Percentiles rank a stretch among this genome's conserved stretches.
phyloP scores from a whole-genome alignment of 2,113 vertebrate genomes.

The Azemiops feae region DNA sequence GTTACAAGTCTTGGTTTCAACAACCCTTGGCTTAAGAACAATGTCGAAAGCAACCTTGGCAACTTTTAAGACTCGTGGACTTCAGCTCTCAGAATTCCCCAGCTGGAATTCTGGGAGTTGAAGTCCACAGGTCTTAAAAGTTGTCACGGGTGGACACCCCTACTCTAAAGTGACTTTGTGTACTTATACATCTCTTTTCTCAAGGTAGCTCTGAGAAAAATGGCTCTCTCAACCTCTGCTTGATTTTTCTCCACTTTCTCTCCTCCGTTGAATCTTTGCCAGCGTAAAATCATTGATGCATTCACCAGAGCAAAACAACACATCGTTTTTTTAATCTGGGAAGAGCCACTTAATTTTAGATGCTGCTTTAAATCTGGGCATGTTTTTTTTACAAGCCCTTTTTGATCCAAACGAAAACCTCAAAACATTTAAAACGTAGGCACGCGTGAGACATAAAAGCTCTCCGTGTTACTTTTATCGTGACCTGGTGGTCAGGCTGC shows the following conservation, averaged over 20 bases:
- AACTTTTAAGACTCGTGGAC: too few species aligned
- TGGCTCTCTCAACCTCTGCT: background rate
- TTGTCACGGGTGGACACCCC: too few species aligned
- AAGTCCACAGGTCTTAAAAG: too few species aligned
- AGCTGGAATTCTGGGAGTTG: too few species aligned
- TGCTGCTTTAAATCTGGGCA: background rate
- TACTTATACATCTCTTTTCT: background rate
- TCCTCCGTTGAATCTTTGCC: background rate
- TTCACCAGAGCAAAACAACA: background rate
- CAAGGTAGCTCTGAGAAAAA: background rate
- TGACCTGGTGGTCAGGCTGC: background rate
- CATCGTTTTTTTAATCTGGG: background rate
- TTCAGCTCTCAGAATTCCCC: too few species aligned
- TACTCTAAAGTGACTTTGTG: background rate
- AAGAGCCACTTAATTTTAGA: background rate
- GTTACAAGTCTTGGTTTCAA: background rate
- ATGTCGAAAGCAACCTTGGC: background rate
- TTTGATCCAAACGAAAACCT: background rate
- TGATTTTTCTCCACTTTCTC: background rate
- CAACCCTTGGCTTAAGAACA: background rate
- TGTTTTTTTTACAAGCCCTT: background rate
- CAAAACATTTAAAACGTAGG: background rate
- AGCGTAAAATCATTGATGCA: background rate
- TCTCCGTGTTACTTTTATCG: background rate
- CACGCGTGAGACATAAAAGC: background rate